These are phyloP conservation scores for Pseudochirops corinnae DNA, from an alignment of 2,797 vertebrate genomes.

Conservation along the genomic window DNA sequence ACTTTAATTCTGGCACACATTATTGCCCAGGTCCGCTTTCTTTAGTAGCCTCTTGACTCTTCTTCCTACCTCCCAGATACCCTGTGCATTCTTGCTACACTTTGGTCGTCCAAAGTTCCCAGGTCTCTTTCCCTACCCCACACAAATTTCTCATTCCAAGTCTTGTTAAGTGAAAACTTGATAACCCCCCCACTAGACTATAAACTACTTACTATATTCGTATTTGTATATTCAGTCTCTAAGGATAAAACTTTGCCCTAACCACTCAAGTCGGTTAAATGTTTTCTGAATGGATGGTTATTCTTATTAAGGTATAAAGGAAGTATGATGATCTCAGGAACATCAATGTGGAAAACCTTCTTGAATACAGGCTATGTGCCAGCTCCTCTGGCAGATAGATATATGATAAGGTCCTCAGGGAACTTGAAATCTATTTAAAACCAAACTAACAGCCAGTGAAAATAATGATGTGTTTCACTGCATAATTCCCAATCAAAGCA, in stretches of 20 bases:
- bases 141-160: not conserved
- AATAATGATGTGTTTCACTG: conserved; percentile 28
- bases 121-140: not conserved
- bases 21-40: not conserved
- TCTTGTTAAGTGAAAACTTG: not conserved
- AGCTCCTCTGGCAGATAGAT: conserved; percentile 4
- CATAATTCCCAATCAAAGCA: not conserved
- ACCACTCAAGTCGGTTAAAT: not conserved
- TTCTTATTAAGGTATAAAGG: conserved; percentile 26
- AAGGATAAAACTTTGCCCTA: not conserved
- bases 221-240: not conserved
- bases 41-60: not conserved
- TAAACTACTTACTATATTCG: not conserved
- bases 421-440: conserved; percentile 30
- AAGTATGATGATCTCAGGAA: conserved; percentile 5
- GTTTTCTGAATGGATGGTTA: not conserved
- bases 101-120: not conserved
- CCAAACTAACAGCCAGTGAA: conserved; percentile 37
- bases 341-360: conserved; percentile 23
- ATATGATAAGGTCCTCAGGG: not conserved
- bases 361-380: not conserved
- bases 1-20: not conserved
- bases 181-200: not conserved
- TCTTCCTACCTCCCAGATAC: not conserved
- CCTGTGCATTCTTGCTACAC: not conserved